Conservation (phyloP, 2,113 vertebrate species). For the Ahaetulla prasina region DNA sequence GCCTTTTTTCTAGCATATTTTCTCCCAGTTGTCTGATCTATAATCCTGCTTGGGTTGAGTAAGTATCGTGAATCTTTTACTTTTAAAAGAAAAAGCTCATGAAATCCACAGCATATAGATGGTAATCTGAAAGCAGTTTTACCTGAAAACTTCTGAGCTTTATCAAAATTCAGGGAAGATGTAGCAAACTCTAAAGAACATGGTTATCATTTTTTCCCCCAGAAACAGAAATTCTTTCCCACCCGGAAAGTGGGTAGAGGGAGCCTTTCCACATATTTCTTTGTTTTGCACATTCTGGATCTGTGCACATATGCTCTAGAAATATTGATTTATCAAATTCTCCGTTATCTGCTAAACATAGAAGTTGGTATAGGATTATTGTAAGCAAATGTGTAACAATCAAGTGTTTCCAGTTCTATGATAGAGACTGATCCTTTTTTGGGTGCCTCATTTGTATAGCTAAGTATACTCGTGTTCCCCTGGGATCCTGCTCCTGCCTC, state of each 20-base stretch:
- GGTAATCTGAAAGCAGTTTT: background rate
- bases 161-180: background rate
- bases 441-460: background rate
- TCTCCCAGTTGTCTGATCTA: background rate
- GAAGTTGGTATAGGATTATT: background rate
- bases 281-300: background rate
- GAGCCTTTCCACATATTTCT: background rate
- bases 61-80: background rate
- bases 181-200: background rate
- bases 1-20: background rate
- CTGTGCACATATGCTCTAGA: background rate
- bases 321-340: background rate
- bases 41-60: background rate
- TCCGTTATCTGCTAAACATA: background rate
- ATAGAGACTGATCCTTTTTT: background rate
- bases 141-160: background rate
- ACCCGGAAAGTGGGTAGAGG: too few relatives aligned
- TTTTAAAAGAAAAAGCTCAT: background rate
- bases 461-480: background rate
- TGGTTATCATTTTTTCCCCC: background rate
- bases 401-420: background rate
- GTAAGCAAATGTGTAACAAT: background rate
- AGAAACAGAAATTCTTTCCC: too few relatives aligned
- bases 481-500: background rate
- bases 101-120: background rate